phyloP scores from a whole-genome alignment of 2,797 vertebrate genomes.

The Prionace glauca region DNA sequence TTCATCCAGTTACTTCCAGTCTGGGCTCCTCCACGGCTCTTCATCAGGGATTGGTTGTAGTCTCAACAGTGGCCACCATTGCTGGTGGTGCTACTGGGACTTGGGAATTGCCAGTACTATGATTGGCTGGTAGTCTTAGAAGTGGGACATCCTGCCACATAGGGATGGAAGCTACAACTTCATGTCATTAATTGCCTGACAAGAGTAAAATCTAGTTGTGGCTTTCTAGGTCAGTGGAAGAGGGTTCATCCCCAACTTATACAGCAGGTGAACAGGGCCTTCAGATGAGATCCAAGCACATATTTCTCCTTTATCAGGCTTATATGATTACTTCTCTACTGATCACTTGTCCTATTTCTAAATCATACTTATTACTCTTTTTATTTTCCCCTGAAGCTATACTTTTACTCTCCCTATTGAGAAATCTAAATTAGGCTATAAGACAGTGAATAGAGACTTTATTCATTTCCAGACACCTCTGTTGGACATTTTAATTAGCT shows the following conservation, averaged over 20 bases:
- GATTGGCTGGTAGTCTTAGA: background rate
- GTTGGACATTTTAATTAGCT: background rate
- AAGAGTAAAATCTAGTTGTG: background rate
- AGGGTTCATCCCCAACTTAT: background rate
- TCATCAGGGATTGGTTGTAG: no score
- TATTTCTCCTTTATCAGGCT: background rate
- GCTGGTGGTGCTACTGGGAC: background rate
- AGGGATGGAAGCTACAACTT: background rate
- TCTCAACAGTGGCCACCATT: no score
- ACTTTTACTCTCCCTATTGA: background rate
- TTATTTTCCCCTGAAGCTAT: background rate
- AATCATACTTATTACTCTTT: background rate
- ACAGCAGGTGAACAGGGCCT: background rate
- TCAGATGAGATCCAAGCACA: background rate
- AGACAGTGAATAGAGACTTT: background rate
- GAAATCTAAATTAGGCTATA: background rate
- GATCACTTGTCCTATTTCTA: background rate
- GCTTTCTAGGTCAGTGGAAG: background rate
- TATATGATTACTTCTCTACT: background rate
- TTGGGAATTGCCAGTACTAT: background rate
- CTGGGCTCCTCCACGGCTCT: no score
- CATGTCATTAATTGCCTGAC: background rate
- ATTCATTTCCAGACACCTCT: background rate
- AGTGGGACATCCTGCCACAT: background rate
- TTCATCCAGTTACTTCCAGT: no score